Conservation (phyloP, 2,113 vertebrate species). For the Falcunculus frontatus region DNA sequence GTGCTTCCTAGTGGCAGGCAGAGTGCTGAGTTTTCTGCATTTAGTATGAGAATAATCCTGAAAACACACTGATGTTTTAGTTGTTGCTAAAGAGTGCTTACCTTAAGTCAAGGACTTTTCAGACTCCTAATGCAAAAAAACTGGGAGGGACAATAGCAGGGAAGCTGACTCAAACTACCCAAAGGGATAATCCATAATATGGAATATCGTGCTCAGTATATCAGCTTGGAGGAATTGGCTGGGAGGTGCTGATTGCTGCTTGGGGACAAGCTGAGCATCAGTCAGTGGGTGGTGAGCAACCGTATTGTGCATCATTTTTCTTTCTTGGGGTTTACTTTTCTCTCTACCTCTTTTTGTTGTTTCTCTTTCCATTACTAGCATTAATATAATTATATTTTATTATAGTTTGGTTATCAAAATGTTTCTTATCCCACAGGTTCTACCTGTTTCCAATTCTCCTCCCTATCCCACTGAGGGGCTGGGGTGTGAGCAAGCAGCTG, state of each 20-base stretch:
- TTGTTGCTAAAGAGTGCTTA: background rate
- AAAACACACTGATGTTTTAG: background rate
- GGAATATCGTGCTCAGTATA: too few relatives aligned
- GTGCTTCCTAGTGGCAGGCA: background rate
- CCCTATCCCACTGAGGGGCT: background rate
- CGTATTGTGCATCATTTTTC: background rate
- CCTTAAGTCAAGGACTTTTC: background rate
- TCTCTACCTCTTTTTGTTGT: background rate
- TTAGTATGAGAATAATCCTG: background rate
- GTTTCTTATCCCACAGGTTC: background rate
- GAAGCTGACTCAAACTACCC: background rate
- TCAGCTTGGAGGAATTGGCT: background rate
- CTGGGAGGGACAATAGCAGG: background rate
- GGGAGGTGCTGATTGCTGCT: background rate
- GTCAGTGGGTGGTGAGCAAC: background rate
- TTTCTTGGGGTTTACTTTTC: background rate
- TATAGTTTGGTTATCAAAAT: background rate
- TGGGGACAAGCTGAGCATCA: fast-evolving
- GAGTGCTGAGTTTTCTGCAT: too few relatives aligned
- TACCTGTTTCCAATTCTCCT: background rate
- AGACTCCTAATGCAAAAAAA: background rate
- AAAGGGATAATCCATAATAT: background rate
- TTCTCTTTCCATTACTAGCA: background rate
- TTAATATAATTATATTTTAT: background rate
- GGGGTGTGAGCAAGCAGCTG: background rate